Evolutionary conservation across 2,888 invertebrate species (phyloP), one percentile per base, ranked within the genome.

Genomic region (Eilema griseolum): DNA sequence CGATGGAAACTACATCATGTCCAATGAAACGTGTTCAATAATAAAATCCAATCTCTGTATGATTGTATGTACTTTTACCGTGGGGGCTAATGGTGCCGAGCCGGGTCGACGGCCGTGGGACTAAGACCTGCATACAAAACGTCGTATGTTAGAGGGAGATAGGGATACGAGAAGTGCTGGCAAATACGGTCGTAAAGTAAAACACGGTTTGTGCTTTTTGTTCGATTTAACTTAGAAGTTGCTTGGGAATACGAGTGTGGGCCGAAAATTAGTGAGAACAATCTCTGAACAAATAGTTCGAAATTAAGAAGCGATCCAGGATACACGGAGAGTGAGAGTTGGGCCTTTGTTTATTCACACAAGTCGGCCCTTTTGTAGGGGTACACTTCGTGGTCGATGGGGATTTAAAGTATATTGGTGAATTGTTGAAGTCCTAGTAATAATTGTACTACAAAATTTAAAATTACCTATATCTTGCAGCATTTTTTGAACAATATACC

Each of bases 91-190:
- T 87, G 86, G 85, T 85, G 80, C 83, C 72, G 70, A 72, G 81
- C 81, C 87, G 88, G 92, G 92, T 92, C 92, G 92, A 90, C 90
- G 92, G 78, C 92, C 92, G 90, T 83, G 86, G 76, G 85, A 91
- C 71, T 63, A 82, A 74, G 88, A 91, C 70, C 56, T 37, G 28
- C 0, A 78, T 80, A 82, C 23, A 31, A 65, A 72, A 67, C 11
- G 3, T 26, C n/a, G 37, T 37, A 67, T 3, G 82, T 67, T 26
- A 73, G 83, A 87, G 70, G 67, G 86, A 79, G 88, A 85, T 52
- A 73, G 66, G 67, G 28, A 71, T 72, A 70, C 69, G 76, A 83
- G 84, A 86, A 86, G 85, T 87, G 88, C 88, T 84, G 84, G 88
- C 88, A 87, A 91, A 89, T 90, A 89, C 89, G 90, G 83, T 85